Evolutionary conservation across 1,140 invertebrate species (phyloP), one percentile per base, ranked within the genome.

Genomic region (Drosophila watanabei): DNA sequence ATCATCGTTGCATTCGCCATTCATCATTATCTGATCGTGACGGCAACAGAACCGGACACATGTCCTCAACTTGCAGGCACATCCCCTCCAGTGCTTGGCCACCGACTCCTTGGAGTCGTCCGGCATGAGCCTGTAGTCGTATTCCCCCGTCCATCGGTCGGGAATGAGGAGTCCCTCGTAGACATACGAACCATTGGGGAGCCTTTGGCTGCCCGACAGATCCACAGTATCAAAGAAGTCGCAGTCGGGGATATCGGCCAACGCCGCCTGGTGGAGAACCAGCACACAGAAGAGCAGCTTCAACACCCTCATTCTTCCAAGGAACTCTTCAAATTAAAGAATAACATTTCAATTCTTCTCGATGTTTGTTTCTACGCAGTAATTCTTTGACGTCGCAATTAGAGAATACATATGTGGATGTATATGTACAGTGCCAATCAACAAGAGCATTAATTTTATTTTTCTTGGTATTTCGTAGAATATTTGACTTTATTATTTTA

Each of bases 1-100:
- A 6, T 43, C n/a, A 0, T 57, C 49, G 11, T 8, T 14, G 60
- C 83, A 92, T 13, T 41, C 14, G 0, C 49, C 41, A 0, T 33
- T 9, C 4, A 32, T 18, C 7, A 78, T 37, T 20, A 63, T 32
- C 2, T 51, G 48, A 16, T 71, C 33, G n/a, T 58, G 72, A 10
- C 75, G 81, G 41, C 91, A 91, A 51, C 91, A 92, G 35, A 87
- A 80, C 7, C 80, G 64, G 0, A 92, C 52, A 39, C 91, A 92
- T 14, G 45, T 28, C 37, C 39, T 75, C 0, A 87, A n/a, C 5
- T 62, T 30, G 39, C 91, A 92, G 9, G 72, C 79, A 65, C 91
- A 92, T 28, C 85, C 91, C 6, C 91, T 66, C 16, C 75, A 20
- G 48, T 92, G 91, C 1, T 6, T 56, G 2, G n/a, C 1, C 11